These are phyloP conservation scores for Pristis pectinata DNA, from an alignment of 2,797 vertebrate species.

Conservation along the genomic window DNA sequence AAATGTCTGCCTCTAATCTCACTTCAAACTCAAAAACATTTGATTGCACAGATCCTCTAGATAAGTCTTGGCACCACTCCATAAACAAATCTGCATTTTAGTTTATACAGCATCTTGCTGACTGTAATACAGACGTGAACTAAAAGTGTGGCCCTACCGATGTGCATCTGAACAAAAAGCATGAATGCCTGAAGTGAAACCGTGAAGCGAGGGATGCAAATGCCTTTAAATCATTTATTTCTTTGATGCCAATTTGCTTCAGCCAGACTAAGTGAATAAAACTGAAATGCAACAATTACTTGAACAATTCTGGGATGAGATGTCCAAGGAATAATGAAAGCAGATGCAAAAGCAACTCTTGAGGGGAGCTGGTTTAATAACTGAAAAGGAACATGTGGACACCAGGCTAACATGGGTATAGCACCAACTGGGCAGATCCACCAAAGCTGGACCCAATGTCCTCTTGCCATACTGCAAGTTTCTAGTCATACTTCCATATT, in stretches of 20 bases:
- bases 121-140: not conserved
- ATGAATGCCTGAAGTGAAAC: not conserved
- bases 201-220: not conserved
- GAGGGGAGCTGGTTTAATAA: not conserved
- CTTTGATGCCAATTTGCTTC: not conserved
- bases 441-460: not conserved
- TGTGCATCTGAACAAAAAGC: not conserved
- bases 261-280: not conserved
- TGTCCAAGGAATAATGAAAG: not conserved
- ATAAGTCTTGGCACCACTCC: not conserved
- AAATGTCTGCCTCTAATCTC: not conserved
- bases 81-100: not conserved
- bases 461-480: not conserved
- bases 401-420: not conserved
- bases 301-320: not conserved
- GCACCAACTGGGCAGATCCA: not conserved
- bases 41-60: not conserved
- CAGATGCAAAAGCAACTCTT: not conserved
- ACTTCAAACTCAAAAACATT: not conserved
- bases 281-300: not conserved
- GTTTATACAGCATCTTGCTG: not conserved
- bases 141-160: not conserved
- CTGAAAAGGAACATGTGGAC: too few relatives aligned
- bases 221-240: not conserved
- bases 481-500: not conserved